phyloP scores from a whole-genome alignment of 1,140 invertebrate species.

The Drosophila miranda region DNA sequence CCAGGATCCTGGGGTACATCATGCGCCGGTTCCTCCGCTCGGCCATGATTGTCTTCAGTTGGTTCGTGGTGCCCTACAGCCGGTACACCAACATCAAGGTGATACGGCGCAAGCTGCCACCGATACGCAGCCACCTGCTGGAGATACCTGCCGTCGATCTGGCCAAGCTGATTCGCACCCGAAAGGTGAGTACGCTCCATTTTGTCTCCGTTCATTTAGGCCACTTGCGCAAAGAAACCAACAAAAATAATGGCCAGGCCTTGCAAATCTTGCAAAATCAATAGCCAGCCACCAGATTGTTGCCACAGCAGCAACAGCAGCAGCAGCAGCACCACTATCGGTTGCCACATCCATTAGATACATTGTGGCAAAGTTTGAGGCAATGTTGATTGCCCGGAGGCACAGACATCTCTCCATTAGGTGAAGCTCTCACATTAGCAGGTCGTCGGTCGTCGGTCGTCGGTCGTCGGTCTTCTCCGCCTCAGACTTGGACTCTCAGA shows the following conservation, averaged over 20 bases:
- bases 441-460: too few relatives aligned
- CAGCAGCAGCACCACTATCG: neutral
- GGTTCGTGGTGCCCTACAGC: constrained; percentile 82
- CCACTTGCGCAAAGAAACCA: constrained; percentile 55
- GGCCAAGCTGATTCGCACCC: constrained; percentile 85
- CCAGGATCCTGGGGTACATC: constrained; percentile 82
- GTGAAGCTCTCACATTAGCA: too few relatives aligned
- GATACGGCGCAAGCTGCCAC: constrained; percentile 84
- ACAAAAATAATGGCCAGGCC: constrained; percentile 12
- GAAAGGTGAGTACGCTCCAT: constrained; percentile 83
- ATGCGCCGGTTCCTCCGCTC: constrained; percentile 82
- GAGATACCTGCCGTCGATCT: constrained; percentile 85
- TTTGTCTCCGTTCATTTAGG: constrained; percentile 23
- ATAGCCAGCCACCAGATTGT: constrained; percentile 31
- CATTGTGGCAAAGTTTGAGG: constrained; percentile 51
- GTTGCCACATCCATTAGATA: constrained; percentile 65
- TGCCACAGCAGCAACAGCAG: constrained; percentile 15
- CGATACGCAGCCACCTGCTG: constrained; percentile 85
- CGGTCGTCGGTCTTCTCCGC: neutral
- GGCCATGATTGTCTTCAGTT: constrained; percentile 82
- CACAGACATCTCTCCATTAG: too few relatives aligned
- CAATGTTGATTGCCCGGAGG: constrained; percentile 8
- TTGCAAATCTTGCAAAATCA: constrained; percentile 63
- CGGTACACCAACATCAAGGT: constrained; percentile 86
- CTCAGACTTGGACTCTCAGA: constrained; percentile 5